Conservation (phyloP, 2,113 vertebrate genomes). For the Scomber colias region DNA sequence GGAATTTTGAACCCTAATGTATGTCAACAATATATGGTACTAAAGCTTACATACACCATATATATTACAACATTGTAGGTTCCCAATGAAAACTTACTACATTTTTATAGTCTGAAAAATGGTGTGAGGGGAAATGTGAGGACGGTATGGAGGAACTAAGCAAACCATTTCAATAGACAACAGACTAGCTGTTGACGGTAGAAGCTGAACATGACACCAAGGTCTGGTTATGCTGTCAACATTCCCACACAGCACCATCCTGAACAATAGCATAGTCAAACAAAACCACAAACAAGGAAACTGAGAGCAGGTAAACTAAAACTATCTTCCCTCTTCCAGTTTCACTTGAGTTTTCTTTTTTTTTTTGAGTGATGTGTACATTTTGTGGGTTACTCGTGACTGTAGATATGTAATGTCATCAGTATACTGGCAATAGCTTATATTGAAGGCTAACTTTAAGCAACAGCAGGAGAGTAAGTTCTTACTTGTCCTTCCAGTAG, state of each 20-base stretch:
- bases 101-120: neutral
- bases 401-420: too few relatives aligned
- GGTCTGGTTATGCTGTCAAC: neutral
- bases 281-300: constrained; percentile 44
- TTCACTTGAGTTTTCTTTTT: constrained; percentile 5
- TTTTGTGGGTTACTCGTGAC: neutral
- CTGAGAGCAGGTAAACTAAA: constrained; percentile 13
- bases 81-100: too few relatives aligned
- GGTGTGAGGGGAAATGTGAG: neutral
- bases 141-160: neutral
- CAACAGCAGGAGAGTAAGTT: neutral
- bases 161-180: neutral
- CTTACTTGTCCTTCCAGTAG: constrained; percentile 99
- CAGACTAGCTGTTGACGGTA: neutral
- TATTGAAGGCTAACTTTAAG: too few relatives aligned
- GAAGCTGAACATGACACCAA: constrained; percentile 60
- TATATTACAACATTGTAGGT: too few relatives aligned
- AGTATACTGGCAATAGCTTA: too few relatives aligned
- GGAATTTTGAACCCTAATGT: too few relatives aligned
- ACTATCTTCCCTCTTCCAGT: neutral
- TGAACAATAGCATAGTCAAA: constrained; percentile 39
- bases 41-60: too few relatives aligned
- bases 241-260: constrained; percentile 20
- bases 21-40: too few relatives aligned
- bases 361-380: too few relatives aligned